Base-by-base conservation (phyloP, 53 echinoderm and acorn worm genomes). In the Crossaster papposus region DNA sequence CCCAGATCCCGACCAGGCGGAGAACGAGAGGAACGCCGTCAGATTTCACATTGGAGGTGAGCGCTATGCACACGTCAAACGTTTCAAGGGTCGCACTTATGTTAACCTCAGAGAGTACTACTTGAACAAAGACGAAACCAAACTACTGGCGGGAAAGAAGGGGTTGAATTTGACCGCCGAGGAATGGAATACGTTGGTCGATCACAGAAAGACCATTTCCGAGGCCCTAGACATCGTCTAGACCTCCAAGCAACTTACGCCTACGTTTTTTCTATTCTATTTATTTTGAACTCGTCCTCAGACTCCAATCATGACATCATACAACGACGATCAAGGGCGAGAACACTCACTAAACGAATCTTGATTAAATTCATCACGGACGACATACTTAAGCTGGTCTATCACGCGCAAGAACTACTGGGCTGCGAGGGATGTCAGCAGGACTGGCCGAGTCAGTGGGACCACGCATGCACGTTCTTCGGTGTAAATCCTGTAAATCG, bases 381-480 rank as follows among this genome's bases (percentile, higher is more conserved):
- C 33, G 63, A 81, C 20, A 64, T 81, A 15, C 62, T 62, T 14
- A 3, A 24, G 28, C 81, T 81, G 6, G 44, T 58, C 12, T 81
- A 62, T 1, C 20, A 38, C 7, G 15, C 44, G 50, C 78, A 78
- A 78, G 38, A 78, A 24, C 38, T 22, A 22, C 51, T 50, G n/a
- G 78, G 51, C 44, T 88, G 88, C 70, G 88, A 88, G 50, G 88
- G 77, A 32, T 88, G 88, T 77, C 17, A 54, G 18, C 13, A 58
- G 3, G 63, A 88, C 75, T 88, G 77, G 77, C 23, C 75, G 12
- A 77, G 77, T 32, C 88, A 76, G 33, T n/a, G 35, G 2, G 88
- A 88, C 23, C 88, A 88, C 64, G 44, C 22, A 20, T 88, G 88
- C 36, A 31, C 77, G 23, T 78, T 78, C 23, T 78, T 70, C n/a